Conservation (phyloP, 2,113 vertebrate species). For the Pteruthius melanotis region DNA sequence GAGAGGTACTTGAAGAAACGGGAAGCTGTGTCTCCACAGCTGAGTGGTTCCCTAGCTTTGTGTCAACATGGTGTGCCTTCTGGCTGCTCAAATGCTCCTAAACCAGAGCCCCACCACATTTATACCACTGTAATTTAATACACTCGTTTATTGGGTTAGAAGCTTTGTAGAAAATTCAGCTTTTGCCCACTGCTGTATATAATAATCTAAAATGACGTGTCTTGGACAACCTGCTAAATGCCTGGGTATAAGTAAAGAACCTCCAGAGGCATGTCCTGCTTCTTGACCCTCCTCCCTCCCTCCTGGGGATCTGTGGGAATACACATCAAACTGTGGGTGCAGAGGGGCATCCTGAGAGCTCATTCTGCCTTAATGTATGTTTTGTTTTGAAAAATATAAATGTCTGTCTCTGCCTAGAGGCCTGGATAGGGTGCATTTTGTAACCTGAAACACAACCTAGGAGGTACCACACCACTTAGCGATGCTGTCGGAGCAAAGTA, state of each 20-base stretch:
- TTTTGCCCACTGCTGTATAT: background rate
- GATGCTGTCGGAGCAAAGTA: background rate
- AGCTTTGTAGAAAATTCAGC: background rate
- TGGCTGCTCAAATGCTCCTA: background rate
- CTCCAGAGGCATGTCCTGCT: background rate
- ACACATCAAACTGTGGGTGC: background rate
- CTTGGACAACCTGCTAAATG: background rate
- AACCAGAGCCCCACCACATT: background rate
- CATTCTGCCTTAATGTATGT: background rate
- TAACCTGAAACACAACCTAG: background rate
- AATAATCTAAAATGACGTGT: background rate
- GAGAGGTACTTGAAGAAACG: conserved; percentile 14
- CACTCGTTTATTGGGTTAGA: background rate
- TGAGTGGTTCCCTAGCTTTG: conserved; percentile 4
- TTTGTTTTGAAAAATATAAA: background rate
- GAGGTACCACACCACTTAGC: background rate
- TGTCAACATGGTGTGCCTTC: conserved; percentile 1
- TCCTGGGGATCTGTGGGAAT: background rate
- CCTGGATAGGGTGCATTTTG: background rate
- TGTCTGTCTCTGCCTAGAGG: background rate
- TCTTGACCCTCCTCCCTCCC: background rate
- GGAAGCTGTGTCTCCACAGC: conserved; percentile 43
- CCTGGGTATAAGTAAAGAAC: background rate
- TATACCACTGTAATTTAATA: background rate
- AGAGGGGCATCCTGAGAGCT: background rate